Base-by-base conservation (phyloP, 1,140 invertebrate genomes). In the Zophobas morio region DNA sequence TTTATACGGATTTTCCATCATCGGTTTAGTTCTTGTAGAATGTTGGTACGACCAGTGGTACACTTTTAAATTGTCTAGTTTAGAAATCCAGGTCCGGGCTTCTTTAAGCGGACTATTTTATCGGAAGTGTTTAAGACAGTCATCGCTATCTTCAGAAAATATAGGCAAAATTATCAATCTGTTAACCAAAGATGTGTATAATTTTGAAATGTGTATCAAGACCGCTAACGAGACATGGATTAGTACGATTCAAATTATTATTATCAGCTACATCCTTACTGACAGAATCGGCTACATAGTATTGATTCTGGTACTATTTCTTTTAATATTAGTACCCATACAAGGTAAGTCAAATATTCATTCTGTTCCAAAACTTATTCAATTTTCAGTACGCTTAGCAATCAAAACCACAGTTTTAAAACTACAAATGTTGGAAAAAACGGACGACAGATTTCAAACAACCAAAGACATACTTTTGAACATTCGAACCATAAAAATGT, bases 41-140 rank as follows among this genome's bases (percentile, higher is more conserved):
- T 2, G 20, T 35, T 2, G 2, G 20, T 57, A 57, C 54, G 54
- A 57, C 54, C 54, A 57, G 4, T 57, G 54, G 54, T 57, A 57
- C 33, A 57, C 34, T 6, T 57, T 57, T 33, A 32, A 33, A 6
- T 34, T 57, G 20, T 33, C 20, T 33, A 33, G 6, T 32, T 35
- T 57, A 33, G 20, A 57, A 35, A 33, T 57, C 20, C 54, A 35
- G 34, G 32, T 57, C 32, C 20, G 34, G 6, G 1, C 34, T n/a
- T n/a, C 54, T 6, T 33, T 57, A 6, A 33, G 0, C 34, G 20
- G 20, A 2, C 54, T 57, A n/a, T 33, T 57, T 57, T 57, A 57
- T 33, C 20, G 54, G 2, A 57, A 57, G 34, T 33, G 54, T 35
- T 33, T 57, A 57, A 57, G 34, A 35, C 32, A 33, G 32, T 35